These are phyloP conservation scores for Pipa parva DNA, from an alignment of 2,113 vertebrate species.

Conservation along the genomic window DNA sequence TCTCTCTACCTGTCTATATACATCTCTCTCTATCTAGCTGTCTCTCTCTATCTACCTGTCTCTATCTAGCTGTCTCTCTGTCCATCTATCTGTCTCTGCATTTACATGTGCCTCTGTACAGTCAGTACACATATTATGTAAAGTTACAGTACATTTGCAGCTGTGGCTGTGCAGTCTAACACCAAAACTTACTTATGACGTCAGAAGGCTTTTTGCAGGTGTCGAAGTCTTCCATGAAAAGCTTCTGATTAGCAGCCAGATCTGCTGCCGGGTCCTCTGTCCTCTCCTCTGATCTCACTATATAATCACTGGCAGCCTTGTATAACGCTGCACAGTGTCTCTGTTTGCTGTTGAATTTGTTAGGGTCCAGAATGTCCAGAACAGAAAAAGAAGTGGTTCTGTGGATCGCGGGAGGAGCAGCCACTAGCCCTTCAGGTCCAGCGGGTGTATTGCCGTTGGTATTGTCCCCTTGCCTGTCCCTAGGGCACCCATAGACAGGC, in stretches of 20 bases:
- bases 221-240: slow-evolving; percentile 65
- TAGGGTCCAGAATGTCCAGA: slow-evolving; percentile 92
- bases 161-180: background rate
- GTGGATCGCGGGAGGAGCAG: slow-evolving; percentile 60
- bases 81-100: too few relatives aligned
- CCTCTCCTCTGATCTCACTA: slow-evolving; percentile 49
- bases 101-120: too few relatives aligned
- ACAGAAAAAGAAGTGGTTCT: slow-evolving; percentile 95
- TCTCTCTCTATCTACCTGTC: too few relatives aligned
- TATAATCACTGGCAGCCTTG: slow-evolving; percentile 56
- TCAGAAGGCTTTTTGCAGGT: slow-evolving; percentile 64
- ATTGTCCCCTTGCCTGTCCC: slow-evolving; percentile 60
- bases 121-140: too few relatives aligned
- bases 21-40: too few relatives aligned
- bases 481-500: slow-evolving; percentile 63
- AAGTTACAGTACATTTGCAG: too few relatives aligned
- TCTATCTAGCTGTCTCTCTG: too few relatives aligned
- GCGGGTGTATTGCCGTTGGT: slow-evolving; percentile 68
- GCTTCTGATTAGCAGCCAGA: slow-evolving; percentile 54
- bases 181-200: slow-evolving; percentile 64
- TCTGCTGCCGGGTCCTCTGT: slow-evolving; percentile 55
- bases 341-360: slow-evolving; percentile 88
- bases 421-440: slow-evolving; percentile 66
- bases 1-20: too few relatives aligned
- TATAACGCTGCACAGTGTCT: slow-evolving; percentile 57